These are phyloP conservation scores for Mustela erminea DNA, from an alignment of 2,797 vertebrate genomes.

Conservation along the genomic window DNA sequence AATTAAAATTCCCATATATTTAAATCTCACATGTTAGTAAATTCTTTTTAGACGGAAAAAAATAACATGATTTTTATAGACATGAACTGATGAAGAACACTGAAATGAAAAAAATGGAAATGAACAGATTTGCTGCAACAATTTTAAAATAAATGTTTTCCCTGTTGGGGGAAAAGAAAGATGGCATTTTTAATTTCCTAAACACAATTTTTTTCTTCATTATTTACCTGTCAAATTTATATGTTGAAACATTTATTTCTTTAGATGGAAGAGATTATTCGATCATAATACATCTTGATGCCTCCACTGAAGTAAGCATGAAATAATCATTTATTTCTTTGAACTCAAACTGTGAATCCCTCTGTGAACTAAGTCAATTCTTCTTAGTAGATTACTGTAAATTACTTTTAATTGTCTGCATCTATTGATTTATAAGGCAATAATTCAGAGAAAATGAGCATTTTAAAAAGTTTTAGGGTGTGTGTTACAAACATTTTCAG, in stretches of 20 bases:
- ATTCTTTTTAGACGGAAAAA: background rate
- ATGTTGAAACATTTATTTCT: slow-evolving; percentile 25
- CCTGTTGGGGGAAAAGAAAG: background rate
- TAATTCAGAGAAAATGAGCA: background rate
- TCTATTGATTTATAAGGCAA: background rate
- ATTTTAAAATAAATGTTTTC: background rate
- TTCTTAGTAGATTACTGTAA: background rate
- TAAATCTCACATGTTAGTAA: background rate
- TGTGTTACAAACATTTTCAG: background rate
- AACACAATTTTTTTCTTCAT: background rate
- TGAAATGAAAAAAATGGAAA: background rate
- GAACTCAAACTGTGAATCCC: background rate
- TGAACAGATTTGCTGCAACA: background rate
- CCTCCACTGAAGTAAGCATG: background rate
- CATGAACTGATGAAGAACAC: background rate
- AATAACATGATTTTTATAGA: background rate
- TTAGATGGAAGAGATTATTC: background rate
- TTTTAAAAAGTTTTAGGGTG: background rate
- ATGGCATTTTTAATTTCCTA: background rate
- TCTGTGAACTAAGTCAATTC: background rate
- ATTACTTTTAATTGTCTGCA: background rate
- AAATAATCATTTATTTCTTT: slow-evolving; percentile 18
- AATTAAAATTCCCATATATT: background rate
- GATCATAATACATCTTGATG: background rate
- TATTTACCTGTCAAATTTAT: background rate